These are phyloP conservation scores for Cecidostiba fungosa DNA, from an alignment of 2,888 invertebrate species.

Conservation along the genomic window DNA sequence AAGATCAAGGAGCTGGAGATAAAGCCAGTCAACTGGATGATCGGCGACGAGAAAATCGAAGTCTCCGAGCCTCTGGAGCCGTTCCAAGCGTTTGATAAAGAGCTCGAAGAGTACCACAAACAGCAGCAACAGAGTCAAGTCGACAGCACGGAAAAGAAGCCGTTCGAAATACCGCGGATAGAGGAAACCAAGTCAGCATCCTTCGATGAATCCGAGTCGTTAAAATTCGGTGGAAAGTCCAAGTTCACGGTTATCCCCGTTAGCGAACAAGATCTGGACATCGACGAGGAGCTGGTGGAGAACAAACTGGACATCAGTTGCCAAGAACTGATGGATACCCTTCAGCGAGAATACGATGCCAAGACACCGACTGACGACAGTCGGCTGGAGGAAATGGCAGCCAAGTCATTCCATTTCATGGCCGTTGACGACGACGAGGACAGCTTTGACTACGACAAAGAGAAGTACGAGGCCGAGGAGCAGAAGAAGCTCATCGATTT, in stretches of 20 bases:
- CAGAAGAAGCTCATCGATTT: slow-evolving; percentile 28
- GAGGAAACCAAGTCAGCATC: slow-evolving; percentile 51
- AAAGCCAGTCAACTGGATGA: slow-evolving; percentile 77
- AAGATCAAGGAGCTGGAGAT: slow-evolving; percentile 76
- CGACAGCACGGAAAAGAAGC: background rate
- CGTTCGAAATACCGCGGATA: slow-evolving; percentile 55
- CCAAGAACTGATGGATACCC: slow-evolving; percentile 76
- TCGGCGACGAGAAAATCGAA: slow-evolving; percentile 78
- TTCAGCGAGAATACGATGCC: slow-evolving; percentile 76
- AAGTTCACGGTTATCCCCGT: slow-evolving; percentile 75
- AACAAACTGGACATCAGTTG: slow-evolving; percentile 76
- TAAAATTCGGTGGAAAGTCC: slow-evolving; percentile 52
- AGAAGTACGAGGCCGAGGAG: slow-evolving; percentile 53
- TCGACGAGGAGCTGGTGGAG: slow-evolving; percentile 76
- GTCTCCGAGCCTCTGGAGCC: slow-evolving; percentile 76
- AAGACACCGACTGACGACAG: slow-evolving; percentile 75
- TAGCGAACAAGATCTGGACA: slow-evolving; percentile 72
- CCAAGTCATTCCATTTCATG: slow-evolving; percentile 59
- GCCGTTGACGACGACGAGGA: slow-evolving; percentile 53
- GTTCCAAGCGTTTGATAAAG: slow-evolving; percentile 76
- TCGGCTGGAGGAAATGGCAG: slow-evolving; percentile 65
- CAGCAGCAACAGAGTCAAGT: slow-evolving; percentile 63
- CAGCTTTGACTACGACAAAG: slow-evolving; percentile 59
- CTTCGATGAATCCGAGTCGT: slow-evolving; percentile 41
- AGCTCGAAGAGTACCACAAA: slow-evolving; percentile 76